Evolutionary conservation across 2,113 vertebrate genomes (phyloP).

Genomic region (Arenaria interpres): DNA sequence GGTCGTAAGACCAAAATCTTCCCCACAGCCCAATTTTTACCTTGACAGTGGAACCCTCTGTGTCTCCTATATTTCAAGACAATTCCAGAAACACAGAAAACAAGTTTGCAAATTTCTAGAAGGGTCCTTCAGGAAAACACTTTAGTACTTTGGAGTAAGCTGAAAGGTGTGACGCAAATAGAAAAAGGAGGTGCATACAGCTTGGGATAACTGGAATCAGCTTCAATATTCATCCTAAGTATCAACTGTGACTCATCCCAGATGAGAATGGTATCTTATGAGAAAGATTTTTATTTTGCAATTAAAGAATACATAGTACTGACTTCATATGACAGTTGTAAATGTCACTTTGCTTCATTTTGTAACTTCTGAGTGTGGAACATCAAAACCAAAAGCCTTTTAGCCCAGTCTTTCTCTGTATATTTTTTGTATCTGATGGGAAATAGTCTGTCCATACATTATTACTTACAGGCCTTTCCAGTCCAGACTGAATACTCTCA

Average conservation of each 20-base stretch:
- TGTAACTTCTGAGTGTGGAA: background rate
- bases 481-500: background rate
- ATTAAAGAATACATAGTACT: background rate
- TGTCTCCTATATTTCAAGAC: rapidly evolving
- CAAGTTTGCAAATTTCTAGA: background rate
- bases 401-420: background rate
- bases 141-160: background rate
- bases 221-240: background rate
- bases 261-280: background rate
- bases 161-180: background rate
- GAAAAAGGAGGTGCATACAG: background rate
- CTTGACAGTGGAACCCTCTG: background rate
- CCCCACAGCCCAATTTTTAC: background rate
- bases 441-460: background rate
- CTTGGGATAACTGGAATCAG: background rate
- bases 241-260: background rate
- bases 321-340: background rate
- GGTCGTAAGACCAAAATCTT: background rate
- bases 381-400: conserved; percentile 33
- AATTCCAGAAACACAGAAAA: background rate
- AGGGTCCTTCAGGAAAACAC: background rate
- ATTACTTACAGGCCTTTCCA: background rate
- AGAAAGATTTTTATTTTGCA: background rate
- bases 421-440: conserved; percentile 12
- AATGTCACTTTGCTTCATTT: background rate